These are phyloP conservation scores for Triplophysa siluroides DNA, from an alignment of 2,113 vertebrate genomes.

Conservation along the genomic window DNA sequence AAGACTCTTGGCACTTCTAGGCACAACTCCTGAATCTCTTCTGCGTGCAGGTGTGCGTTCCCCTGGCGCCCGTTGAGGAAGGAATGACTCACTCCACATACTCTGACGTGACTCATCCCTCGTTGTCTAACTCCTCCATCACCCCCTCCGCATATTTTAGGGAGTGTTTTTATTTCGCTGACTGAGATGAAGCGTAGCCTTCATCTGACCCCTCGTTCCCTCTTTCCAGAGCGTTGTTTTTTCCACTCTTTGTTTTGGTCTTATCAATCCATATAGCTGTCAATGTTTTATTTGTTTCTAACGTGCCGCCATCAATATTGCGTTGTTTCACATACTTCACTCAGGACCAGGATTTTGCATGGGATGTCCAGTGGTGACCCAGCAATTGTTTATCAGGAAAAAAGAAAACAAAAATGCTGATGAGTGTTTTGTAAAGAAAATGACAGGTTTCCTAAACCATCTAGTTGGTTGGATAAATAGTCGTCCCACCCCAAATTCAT, in stretches of 20 bases:
- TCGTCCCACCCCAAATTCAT: too few species aligned
- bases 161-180: constrained; percentile 51
- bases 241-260: background rate
- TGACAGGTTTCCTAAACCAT: too few species aligned
- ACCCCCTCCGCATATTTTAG: constrained; percentile 43
- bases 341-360: too few species aligned
- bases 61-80: constrained; percentile 68
- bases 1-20: constrained; percentile 31
- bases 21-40: constrained; percentile 38
- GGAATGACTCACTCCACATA: constrained; percentile 72
- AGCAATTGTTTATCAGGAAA: too few species aligned
- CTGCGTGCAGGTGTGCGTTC: constrained; percentile 72
- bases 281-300: constrained; percentile 26
- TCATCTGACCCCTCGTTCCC: constrained; percentile 31
- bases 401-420: too few species aligned
- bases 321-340: too few species aligned
- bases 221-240: constrained; percentile 29
- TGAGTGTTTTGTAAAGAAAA: too few species aligned
- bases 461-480: too few species aligned
- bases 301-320: constrained; percentile 36
- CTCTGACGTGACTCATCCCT: constrained; percentile 69
- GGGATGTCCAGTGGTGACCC: too few species aligned
- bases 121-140: constrained; percentile 55
- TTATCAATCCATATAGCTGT: constrained; percentile 33
- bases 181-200: constrained; percentile 48